These are phyloP conservation scores for Sepiola atlantica DNA, from an alignment of 2,888 invertebrate genomes.

Conservation along the genomic window DNA sequence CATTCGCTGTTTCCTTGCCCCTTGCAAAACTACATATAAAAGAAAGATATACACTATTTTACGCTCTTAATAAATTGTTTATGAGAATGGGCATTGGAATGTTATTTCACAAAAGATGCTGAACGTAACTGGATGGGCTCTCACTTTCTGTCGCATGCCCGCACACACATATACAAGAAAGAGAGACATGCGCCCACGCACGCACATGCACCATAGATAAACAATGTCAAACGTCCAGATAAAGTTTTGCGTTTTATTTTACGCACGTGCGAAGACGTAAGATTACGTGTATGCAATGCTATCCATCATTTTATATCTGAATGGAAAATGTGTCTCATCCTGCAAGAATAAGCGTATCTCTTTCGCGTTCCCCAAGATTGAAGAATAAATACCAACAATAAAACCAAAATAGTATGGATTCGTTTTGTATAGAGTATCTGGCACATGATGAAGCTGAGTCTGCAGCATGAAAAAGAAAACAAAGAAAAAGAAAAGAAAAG, in stretches of 20 bases:
- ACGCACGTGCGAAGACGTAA: not conserved
- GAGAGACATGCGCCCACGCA: not conserved
- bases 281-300: not conserved
- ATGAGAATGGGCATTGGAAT: no score
- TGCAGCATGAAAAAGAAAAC: not conserved
- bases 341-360: not conserved
- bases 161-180: not conserved
- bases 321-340: not conserved
- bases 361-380: not conserved
- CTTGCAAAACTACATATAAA: no score
- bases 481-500: not conserved
- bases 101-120: no score
- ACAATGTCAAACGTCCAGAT: not conserved
- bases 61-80: no score
- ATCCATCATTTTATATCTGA: not conserved
- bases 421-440: not conserved
- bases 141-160: no score
- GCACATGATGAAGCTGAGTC: not conserved
- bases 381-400: not conserved
- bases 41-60: no score
- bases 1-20: no score
- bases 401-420: not conserved
- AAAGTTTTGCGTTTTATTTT: not conserved
- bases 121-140: no score
- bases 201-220: not conserved